phyloP scores from a whole-genome alignment of 2,888 invertebrate genomes.

The Parasteatoda lunata region DNA sequence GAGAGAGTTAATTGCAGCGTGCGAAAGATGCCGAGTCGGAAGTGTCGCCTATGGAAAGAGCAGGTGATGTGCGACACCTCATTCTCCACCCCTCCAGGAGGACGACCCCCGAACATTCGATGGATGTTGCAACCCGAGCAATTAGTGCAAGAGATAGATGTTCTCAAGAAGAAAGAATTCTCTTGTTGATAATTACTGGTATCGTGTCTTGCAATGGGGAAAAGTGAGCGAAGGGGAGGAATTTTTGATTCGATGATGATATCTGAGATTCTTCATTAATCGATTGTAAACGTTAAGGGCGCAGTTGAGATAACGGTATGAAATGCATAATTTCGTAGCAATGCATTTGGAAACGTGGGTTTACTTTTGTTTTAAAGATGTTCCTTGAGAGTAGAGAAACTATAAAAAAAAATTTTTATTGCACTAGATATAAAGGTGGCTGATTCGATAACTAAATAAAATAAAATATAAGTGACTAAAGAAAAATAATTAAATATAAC shows the following conservation, averaged over 20 bases:
- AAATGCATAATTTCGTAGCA: no score
- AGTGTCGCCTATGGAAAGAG: conserved; percentile 51
- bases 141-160: conserved; percentile 56
- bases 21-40: conserved; percentile 67
- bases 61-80: conserved; percentile 62
- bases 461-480: no score
- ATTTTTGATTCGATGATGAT: background rate
- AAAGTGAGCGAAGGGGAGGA: background rate
- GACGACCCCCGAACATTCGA: conserved; percentile 10
- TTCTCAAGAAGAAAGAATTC: conserved; percentile 8
- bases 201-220: background rate
- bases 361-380: no score
- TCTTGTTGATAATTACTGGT: background rate
- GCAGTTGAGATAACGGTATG: no score
- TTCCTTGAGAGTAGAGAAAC: no score
- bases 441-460: no score
- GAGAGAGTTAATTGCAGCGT: conserved; percentile 62
- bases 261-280: no score
- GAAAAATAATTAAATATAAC: no score
- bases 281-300: no score
- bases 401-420: no score
- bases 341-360: no score
- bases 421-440: no score
- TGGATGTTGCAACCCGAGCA: conserved; percentile 39
- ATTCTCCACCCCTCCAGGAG: conserved; percentile 31